Evolutionary conservation across 2,113 vertebrate genomes (phyloP).

Genomic region (Phyllostomus discolor): DNA sequence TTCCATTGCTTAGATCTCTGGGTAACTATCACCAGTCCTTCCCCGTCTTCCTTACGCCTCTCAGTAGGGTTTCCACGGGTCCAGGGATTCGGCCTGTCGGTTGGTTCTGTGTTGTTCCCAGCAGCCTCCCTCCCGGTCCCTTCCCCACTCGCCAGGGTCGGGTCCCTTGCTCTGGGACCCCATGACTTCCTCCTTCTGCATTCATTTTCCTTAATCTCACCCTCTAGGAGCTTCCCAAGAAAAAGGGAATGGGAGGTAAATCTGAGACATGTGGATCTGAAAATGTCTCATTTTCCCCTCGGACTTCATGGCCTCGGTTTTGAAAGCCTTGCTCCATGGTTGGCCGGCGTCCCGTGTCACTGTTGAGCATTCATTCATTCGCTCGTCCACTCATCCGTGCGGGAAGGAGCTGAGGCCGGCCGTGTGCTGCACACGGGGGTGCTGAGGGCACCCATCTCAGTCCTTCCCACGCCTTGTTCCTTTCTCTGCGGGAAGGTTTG

Average conservation of each 20-base stretch:
- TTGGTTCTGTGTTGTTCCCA: not conserved
- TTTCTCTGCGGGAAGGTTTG: not conserved
- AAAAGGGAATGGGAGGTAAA: not conserved
- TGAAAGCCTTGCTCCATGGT: not conserved
- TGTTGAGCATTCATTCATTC: no score
- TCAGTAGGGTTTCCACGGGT: not conserved
- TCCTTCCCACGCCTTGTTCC: not conserved
- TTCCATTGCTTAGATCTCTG: not conserved
- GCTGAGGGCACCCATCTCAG: no score
- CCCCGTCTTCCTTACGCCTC: not conserved
- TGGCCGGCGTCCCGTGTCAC: no score
- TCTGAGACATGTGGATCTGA: not conserved
- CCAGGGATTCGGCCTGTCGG: not conserved
- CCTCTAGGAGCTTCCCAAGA: not conserved
- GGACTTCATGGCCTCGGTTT: not conserved
- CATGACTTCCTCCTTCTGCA: not conserved
- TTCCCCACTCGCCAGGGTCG: not conserved
- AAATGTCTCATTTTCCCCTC: not conserved
- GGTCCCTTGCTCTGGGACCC: not conserved
- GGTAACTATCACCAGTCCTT: not conserved
- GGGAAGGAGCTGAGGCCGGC: not conserved
- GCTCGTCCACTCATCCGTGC: not conserved
- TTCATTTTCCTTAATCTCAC: not conserved
- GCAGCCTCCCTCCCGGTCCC: no score
- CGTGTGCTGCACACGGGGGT: not conserved